Conservation (phyloP, 2,797 vertebrate genomes). For the Phoxinus dragarum region DNA sequence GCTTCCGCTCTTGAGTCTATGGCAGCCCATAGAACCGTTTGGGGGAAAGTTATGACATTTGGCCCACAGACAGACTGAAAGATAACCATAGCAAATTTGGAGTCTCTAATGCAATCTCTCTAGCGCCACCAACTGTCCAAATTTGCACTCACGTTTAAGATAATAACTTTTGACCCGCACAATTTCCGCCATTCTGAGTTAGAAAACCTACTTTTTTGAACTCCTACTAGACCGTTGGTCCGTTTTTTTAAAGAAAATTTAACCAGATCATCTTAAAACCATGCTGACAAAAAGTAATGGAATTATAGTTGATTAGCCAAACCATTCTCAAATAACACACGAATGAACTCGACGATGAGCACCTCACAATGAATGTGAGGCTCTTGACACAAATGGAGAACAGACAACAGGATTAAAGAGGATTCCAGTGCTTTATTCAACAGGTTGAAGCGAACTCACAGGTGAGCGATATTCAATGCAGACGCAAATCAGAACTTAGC, state of each 20-base stretch:
- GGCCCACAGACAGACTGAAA: not conserved
- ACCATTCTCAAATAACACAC: rapidly evolving
- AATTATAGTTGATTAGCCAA: not conserved
- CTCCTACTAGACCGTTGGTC: not conserved
- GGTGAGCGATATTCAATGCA: too few relatives aligned
- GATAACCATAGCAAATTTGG: not conserved
- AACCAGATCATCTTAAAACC: not conserved
- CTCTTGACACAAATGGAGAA: too few relatives aligned
- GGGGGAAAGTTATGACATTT: not conserved
- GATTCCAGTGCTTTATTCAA: too few relatives aligned
- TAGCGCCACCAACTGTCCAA: not conserved
- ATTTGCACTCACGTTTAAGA: not conserved
- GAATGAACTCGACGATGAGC: not conserved
- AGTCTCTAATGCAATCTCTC: not conserved
- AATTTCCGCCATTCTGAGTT: not conserved
- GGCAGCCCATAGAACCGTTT: not conserved
- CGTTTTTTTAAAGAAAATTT: too few relatives aligned
- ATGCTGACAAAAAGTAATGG: not conserved
- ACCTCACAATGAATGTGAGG: not conserved
- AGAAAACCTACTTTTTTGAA: not conserved
- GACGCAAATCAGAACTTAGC: too few relatives aligned
- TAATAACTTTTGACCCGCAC: not conserved
- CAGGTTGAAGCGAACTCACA: too few relatives aligned
- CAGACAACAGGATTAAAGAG: too few relatives aligned
- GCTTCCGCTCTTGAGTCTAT: not conserved